These are phyloP conservation scores for Periophthalmus magnuspinnatus DNA, from an alignment of 2,797 vertebrate genomes.

Conservation along the genomic window DNA sequence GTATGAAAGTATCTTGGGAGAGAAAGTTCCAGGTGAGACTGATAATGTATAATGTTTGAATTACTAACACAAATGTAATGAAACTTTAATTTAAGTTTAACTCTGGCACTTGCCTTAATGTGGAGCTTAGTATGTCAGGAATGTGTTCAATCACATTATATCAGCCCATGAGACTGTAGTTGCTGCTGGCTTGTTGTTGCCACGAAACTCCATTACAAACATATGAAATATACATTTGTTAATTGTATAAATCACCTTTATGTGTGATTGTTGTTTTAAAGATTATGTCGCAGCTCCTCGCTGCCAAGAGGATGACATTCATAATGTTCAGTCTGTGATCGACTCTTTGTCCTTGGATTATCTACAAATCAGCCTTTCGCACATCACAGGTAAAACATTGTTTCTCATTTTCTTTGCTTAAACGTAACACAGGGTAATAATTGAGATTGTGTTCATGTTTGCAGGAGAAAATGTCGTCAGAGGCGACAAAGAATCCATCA, in stretches of 20 bases:
- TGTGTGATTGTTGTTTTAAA: slow-evolving; percentile 49
- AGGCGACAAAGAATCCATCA: slow-evolving; percentile 87
- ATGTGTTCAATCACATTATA: slow-evolving; percentile 31
- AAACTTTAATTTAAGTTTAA: neutral
- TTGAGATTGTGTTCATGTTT: slow-evolving; percentile 24
- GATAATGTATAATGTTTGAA: neutral
- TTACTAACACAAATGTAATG: no score
- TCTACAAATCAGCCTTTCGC: slow-evolving; percentile 95
- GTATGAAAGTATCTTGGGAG: slow-evolving; percentile 89
- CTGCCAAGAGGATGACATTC: slow-evolving; percentile 88
- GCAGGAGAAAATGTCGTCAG: slow-evolving; percentile 92
- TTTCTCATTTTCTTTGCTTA: neutral
- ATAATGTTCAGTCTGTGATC: slow-evolving; percentile 93
- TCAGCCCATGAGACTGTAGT: slow-evolving; percentile 27
- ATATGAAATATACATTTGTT: neutral
- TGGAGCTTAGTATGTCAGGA: slow-evolving; percentile 35
- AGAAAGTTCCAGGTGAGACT: slow-evolving; percentile 89
- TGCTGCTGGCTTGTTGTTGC: slow-evolving; percentile 9
- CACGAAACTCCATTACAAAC: slow-evolving; percentile 5
- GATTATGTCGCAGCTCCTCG: slow-evolving; percentile 83
- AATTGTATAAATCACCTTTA: neutral
- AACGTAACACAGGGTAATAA: neutral
- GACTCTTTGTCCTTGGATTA: slow-evolving; percentile 96
- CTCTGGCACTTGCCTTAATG: slow-evolving; percentile 2
- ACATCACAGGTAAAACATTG: slow-evolving; percentile 86